Evolutionary conservation across 2,888 invertebrate species (phyloP).

Genomic region (Odontocerum albicorne): DNA sequence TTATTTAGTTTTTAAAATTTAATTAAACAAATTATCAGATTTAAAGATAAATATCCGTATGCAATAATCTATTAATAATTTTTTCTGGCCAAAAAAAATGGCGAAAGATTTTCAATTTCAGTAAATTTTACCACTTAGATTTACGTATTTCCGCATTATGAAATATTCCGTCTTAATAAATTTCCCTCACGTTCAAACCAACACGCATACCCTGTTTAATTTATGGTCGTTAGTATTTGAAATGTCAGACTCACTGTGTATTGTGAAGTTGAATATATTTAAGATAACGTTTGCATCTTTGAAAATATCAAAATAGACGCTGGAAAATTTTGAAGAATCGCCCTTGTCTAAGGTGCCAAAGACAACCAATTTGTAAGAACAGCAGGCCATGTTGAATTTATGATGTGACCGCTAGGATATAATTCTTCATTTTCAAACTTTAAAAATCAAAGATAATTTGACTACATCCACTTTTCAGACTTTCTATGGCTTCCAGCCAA

Average conservation of each 20-base stretch:
- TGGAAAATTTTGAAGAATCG: constrained; percentile 3
- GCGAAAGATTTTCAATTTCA: too few relatives aligned
- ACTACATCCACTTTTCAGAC: neutral
- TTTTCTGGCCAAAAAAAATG: too few relatives aligned
- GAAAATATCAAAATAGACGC: constrained; percentile 1
- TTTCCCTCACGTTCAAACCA: constrained; percentile 5
- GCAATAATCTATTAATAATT: too few relatives aligned
- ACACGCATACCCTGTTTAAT: constrained; percentile 8
- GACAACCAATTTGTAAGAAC: constrained; percentile 19
- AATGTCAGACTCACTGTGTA: constrained; percentile 5
- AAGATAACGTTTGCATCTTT: constrained; percentile 15
- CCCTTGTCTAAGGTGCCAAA: constrained; percentile 7
- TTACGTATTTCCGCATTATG: constrained; percentile 12
- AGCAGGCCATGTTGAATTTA: constrained; percentile 5
- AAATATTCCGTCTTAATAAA: constrained; percentile 14
- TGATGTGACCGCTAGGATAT: constrained; percentile 8
- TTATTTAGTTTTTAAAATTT: too few relatives aligned
- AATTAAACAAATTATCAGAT: too few relatives aligned
- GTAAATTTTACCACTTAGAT: too few relatives aligned
- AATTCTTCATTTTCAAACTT: constrained; percentile 17
- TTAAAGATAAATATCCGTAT: too few relatives aligned
- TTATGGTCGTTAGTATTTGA: constrained; percentile 4
- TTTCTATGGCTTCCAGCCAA: neutral
- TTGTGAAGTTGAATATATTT: neutral
- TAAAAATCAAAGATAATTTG: neutral